A percentile compares a stretch with the other conserved stretches of the same genome.
These are phyloP conservation scores for Gymnarchus niloticus DNA, from an alignment of 2,113 vertebrate genomes.

Conservation along the genomic window DNA sequence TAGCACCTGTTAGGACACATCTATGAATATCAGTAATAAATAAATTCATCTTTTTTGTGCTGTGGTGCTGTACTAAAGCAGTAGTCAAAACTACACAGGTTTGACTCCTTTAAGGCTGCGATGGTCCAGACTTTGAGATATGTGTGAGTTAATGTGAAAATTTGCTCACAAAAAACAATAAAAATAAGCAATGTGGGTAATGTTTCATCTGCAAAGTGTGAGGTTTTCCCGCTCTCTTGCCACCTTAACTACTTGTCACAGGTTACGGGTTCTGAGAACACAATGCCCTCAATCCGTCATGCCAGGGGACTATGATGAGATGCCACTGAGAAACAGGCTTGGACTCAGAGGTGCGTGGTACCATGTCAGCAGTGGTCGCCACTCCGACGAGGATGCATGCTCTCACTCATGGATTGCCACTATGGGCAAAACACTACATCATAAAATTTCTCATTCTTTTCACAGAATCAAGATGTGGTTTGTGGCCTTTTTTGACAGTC, in stretches of 20 bases:
- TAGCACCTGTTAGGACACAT: too few species aligned
- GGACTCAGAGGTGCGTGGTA: not conserved
- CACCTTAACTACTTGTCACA: not conserved
- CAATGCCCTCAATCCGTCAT: not conserved
- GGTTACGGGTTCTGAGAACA: not conserved
- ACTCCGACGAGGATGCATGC: not conserved
- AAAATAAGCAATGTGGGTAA: not conserved
- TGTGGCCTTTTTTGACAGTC: too few species aligned
- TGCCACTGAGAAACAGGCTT: not conserved
- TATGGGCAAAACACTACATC: not conserved
- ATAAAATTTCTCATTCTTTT: not conserved
- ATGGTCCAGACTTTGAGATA: not conserved
- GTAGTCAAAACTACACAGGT: too few species aligned
- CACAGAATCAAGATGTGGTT: not conserved
- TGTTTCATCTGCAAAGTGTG: not conserved
- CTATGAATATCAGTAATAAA: too few species aligned
- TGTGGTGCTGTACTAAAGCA: too few species aligned
- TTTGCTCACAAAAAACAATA: not conserved
- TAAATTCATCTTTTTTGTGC: too few species aligned
- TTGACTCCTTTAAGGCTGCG: not conserved
- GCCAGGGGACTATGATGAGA: not conserved
- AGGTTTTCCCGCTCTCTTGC: not conserved
- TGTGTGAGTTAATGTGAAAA: not conserved
- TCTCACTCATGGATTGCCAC: not conserved
- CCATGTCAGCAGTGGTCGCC: not conserved